A percentile compares a stretch with the other conserved stretches of the same genome.
Evolutionary conservation across 2,113 vertebrate species (phyloP).

Genomic region (Pelodiscus sinensis): DNA sequence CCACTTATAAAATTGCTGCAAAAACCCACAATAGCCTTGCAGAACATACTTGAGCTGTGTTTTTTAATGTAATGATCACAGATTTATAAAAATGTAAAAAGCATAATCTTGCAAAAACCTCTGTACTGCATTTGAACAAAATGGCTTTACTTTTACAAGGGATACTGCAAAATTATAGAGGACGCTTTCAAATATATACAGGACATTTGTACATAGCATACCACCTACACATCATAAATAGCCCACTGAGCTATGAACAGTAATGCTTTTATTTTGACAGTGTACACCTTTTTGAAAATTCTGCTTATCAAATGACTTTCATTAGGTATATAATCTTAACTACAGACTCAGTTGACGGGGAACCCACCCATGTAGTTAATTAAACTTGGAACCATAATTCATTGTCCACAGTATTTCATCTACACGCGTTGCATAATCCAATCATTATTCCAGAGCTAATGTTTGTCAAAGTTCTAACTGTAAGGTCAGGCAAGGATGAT

Average conservation of each 20-base stretch:
- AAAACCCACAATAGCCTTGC: not conserved
- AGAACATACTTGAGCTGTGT: not conserved
- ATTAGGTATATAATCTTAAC: fast-evolving
- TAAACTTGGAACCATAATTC: not conserved
- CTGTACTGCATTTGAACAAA: not conserved
- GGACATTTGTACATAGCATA: not conserved
- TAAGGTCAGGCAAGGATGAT: fast-evolving
- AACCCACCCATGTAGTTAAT: not conserved
- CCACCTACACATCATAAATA: fast-evolving
- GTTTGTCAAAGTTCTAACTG: not conserved
- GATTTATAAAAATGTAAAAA: too few relatives aligned
- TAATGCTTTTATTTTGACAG: fast-evolving
- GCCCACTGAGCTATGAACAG: not conserved
- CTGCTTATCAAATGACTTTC: not conserved
- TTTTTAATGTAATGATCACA: not conserved
- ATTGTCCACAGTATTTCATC: not conserved
- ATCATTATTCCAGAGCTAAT: fast-evolving
- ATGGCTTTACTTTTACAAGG: not conserved
- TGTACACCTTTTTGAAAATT: not conserved
- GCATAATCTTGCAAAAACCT: fast-evolving
- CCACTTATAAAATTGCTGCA: not conserved
- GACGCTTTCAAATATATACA: not conserved
- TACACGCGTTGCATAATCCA: not conserved
- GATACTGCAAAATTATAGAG: not conserved
- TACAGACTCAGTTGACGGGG: not conserved